A percentile compares a stretch with the other conserved stretches of the same genome.
Evolutionary conservation across 53 echinoderm and acorn worm genomes (phyloP).

Genomic region (Henricia sp.): DNA sequence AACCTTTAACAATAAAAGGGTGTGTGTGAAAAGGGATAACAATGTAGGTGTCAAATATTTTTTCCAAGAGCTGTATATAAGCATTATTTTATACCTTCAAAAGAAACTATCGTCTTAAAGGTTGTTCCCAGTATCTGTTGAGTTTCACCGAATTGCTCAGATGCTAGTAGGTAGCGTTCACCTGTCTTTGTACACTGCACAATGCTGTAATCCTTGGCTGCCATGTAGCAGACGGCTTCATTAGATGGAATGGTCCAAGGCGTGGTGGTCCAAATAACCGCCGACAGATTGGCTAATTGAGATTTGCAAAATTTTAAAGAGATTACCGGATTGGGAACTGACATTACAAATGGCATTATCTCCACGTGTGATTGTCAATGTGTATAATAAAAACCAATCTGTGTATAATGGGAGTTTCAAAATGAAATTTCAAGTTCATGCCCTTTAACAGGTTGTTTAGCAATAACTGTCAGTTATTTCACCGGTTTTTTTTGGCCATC

Average conservation of each 20-base stretch:
- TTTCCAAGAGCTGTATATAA: conserved; percentile 64
- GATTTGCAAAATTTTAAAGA: no score
- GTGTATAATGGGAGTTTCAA: no score
- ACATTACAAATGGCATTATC: no score
- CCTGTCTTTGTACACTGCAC: conserved; percentile 67
- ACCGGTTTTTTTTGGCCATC: no score
- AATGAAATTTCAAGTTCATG: no score
- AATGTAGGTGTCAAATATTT: conserved; percentile 59
- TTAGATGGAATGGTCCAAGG: conserved; percentile 98
- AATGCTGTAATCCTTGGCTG: conserved; percentile 79
- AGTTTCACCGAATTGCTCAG: conserved; percentile 83
- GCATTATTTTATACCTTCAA: conserved; percentile 83
- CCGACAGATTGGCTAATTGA: conserved; percentile 33
- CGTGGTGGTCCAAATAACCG: conserved; percentile 95
- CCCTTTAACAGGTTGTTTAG: no score
- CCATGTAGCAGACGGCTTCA: conserved; percentile 98
- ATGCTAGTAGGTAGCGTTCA: conserved; percentile 75
- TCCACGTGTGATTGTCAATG: no score
- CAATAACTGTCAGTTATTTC: no score
- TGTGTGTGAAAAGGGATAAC: no score
- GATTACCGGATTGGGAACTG: no score
- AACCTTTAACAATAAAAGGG: no score
- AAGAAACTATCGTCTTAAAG: conserved; percentile 54
- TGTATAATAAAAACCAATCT: no score
- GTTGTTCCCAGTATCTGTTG: conserved; percentile 65